These are phyloP conservation scores for Drosophila lacicola DNA, from an alignment of 2,888 invertebrate genomes.

Conservation along the genomic window DNA sequence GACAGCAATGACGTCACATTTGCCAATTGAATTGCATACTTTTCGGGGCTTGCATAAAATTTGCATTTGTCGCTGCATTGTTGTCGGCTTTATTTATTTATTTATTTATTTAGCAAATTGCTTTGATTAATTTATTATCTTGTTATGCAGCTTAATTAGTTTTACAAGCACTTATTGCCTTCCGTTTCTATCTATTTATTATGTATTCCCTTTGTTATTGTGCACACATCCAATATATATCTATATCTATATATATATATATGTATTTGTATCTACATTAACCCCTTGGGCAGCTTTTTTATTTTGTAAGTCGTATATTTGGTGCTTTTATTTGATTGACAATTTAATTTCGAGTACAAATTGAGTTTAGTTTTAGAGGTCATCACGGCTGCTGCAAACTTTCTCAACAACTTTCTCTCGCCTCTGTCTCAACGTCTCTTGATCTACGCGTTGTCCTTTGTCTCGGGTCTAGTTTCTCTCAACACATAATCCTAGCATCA, in stretches of 20 bases:
- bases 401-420: background rate
- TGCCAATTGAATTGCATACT: constrained; percentile 26
- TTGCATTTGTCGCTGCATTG: constrained; percentile 23
- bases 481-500: constrained; percentile 7
- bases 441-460: constrained; percentile 18
- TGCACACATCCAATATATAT: constrained; percentile 15
- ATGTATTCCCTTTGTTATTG: background rate
- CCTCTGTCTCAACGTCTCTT: constrained; percentile 5
- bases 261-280: constrained; percentile 21
- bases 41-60: background rate
- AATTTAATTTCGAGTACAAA: constrained; percentile 29
- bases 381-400: constrained; percentile 33
- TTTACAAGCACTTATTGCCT: constrained; percentile 11
- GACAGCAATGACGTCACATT: constrained; percentile 20
- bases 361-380: constrained; percentile 35
- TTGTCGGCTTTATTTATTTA: constrained; percentile 7
- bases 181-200: constrained; percentile 9
- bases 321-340: constrained; percentile 37
- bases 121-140: constrained; percentile 15
- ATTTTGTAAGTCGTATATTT: constrained; percentile 31
- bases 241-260: constrained; percentile 9
- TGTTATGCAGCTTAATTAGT: constrained; percentile 30
- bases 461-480: constrained; percentile 13
- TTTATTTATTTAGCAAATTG: constrained; percentile 34
- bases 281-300: constrained; percentile 20